A percentile compares a stretch with the other conserved stretches of the same genome.
Conservation (phyloP, 1,140 invertebrate species). For the Branchinecta lynchi region DNA sequence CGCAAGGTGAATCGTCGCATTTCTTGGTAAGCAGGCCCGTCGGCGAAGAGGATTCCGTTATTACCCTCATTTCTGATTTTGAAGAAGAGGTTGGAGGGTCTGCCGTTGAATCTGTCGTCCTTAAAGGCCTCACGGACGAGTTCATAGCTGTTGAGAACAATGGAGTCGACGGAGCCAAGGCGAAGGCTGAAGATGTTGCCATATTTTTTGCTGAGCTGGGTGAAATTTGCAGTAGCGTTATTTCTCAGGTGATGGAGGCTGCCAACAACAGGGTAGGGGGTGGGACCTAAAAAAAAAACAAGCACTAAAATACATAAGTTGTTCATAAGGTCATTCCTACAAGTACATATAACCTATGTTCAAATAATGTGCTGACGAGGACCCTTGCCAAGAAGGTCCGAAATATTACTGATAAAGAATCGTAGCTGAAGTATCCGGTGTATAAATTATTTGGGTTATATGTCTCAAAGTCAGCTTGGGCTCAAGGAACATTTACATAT, state of each 20-base stretch:
- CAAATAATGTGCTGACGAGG: no score
- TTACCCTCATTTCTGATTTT: constrained; percentile 14
- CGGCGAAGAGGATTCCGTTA: constrained; percentile 14
- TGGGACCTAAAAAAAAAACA: constrained; percentile 22
- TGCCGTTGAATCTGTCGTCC: constrained; percentile 19
- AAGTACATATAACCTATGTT: no score
- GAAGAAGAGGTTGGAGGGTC: constrained; percentile 20
- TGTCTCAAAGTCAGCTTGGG: no score
- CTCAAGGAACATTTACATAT: no score
- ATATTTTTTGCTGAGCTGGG: constrained; percentile 18
- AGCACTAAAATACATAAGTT: background rate
- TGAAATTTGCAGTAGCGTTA: constrained; percentile 14
- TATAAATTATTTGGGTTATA: no score
- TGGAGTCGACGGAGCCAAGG: background rate
- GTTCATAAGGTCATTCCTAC: background rate
- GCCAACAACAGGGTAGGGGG: constrained; percentile 26
- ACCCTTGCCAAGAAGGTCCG: no score
- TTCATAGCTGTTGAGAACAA: constrained; percentile 21
- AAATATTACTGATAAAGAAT: no score
- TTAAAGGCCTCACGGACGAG: constrained; percentile 21
- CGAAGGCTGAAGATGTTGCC: constrained; percentile 22
- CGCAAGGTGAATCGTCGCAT: constrained; percentile 51
- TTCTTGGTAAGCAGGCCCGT: constrained; percentile 46
- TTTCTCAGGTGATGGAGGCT: constrained; percentile 25
- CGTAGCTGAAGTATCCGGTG: no score